phyloP scores from a whole-genome alignment of 2,797 vertebrate genomes.

The Podarcis lilfordi region DNA sequence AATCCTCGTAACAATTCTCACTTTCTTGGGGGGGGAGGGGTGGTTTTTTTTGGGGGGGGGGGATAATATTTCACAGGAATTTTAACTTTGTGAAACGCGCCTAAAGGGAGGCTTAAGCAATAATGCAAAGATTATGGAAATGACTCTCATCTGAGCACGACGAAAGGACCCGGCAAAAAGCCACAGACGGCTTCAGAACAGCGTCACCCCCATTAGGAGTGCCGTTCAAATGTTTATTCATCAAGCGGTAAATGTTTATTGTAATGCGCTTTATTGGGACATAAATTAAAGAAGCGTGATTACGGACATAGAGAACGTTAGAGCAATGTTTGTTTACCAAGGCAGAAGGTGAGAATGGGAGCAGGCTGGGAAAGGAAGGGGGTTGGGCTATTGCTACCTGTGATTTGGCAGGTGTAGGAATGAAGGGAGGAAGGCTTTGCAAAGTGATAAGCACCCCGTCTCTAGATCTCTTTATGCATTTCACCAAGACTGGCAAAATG shows the following conservation, averaged over 20 bases:
- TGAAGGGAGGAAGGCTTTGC: neutral
- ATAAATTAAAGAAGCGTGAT: constrained; percentile 83
- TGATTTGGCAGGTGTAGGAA: constrained; percentile 11
- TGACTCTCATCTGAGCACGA: constrained; percentile 85
- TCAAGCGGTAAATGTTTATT: constrained; percentile 79
- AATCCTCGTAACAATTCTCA: constrained; percentile 74
- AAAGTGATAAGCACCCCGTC: neutral
- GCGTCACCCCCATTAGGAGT: constrained; percentile 74
- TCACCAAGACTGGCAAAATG: neutral
- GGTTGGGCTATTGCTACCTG: constrained; percentile 57
- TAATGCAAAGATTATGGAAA: constrained; percentile 93
- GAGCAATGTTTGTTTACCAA: constrained; percentile 75
- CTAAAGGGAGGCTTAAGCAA: constrained; percentile 87
- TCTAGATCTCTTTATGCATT: neutral
- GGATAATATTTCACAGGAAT: constrained; percentile 76
- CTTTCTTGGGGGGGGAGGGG: neutral
- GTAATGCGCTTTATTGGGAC: constrained; percentile 80
- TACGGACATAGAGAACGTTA: constrained; percentile 74
- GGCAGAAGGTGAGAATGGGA: constrained; percentile 70
- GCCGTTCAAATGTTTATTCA: constrained; percentile 81
- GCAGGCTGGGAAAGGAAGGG: constrained; percentile 57
- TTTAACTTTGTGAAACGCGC: constrained; percentile 83
- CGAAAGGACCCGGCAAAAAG: constrained; percentile 74
- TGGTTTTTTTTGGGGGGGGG: neutral
- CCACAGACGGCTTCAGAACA: constrained; percentile 72